Conservation (phyloP, 2,797 vertebrate species). For the Alectoris magna region DNA sequence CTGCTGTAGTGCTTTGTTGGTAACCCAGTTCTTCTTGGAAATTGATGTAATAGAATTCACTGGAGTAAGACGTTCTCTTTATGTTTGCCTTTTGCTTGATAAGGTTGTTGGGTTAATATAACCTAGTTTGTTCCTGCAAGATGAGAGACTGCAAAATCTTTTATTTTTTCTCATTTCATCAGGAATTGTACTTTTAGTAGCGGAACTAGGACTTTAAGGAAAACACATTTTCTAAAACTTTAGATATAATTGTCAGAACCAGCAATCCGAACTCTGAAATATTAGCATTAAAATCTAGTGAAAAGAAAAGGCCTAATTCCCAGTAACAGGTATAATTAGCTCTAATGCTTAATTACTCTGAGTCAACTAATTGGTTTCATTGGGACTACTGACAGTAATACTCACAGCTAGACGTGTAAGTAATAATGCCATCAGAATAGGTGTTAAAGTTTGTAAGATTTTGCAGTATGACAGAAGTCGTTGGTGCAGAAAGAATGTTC, state of each 20-base stretch:
- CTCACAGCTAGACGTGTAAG: neutral
- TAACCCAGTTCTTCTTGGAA: neutral
- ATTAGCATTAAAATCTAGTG: conserved; percentile 8
- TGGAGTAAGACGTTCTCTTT: neutral
- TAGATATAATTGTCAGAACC: conserved; percentile 1
- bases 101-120: neutral
- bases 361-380: conserved; percentile 69
- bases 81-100: neutral
- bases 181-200: neutral
- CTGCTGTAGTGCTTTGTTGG: neutral
- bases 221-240: neutral
- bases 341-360: conserved; percentile 68
- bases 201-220: neutral
- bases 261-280: neutral
- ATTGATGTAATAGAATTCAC: neutral
- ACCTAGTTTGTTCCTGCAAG: neutral
- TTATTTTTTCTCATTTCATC: neutral
- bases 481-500: conserved; percentile 10
- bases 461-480: neutral
- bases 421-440: conserved; percentile 16
- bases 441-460: conserved; percentile 27
- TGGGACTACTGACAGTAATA: conserved; percentile 34
- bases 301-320: conserved; percentile 37
- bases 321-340: conserved; percentile 56
- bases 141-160: neutral